These are phyloP conservation scores for Andrena minutula DNA, from an alignment of 2,888 invertebrate genomes.

Conservation along the genomic window DNA sequence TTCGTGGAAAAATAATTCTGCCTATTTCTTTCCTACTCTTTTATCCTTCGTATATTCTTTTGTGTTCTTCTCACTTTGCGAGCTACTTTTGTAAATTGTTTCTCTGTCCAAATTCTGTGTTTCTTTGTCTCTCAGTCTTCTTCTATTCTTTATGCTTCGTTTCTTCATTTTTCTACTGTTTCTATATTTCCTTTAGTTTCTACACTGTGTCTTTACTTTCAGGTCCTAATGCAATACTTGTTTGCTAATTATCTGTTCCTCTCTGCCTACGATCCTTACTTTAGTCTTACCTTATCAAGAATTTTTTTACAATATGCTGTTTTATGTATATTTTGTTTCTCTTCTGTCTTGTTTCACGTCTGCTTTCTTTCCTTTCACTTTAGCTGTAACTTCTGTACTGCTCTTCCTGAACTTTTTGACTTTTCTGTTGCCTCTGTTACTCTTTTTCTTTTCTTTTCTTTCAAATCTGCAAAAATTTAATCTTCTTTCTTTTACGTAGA, in stretches of 20 bases:
- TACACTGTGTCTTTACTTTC: slow-evolving; percentile 28
- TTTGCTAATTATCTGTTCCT: slow-evolving; percentile 2
- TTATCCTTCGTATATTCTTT: neutral
- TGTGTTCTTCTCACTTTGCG: neutral
- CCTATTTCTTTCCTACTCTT: slow-evolving; percentile 10
- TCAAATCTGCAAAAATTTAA: neutral
- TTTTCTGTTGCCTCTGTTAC: slow-evolving; percentile 33
- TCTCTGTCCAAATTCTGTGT: neutral
- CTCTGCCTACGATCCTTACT: slow-evolving; percentile 22
- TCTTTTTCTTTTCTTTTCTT: slow-evolving; percentile 14
- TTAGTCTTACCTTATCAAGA: neutral
- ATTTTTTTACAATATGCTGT: too few species aligned
- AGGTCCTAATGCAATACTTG: slow-evolving; percentile 15
- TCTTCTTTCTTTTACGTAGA: neutral
- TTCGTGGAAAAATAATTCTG: neutral
- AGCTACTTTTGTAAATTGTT: slow-evolving; percentile 6
- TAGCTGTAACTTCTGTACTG: too few species aligned
- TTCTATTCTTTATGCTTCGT: neutral
- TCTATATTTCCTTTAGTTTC: neutral
- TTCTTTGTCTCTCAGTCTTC: neutral
- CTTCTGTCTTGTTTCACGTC: too few species aligned
- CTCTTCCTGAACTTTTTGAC: slow-evolving; percentile 9
- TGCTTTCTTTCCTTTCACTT: neutral
- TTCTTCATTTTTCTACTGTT: neutral
- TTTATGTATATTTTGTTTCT: too few species aligned